Conservation (phyloP, 2,888 invertebrate genomes). For the Herminia tarsipennalis region DNA sequence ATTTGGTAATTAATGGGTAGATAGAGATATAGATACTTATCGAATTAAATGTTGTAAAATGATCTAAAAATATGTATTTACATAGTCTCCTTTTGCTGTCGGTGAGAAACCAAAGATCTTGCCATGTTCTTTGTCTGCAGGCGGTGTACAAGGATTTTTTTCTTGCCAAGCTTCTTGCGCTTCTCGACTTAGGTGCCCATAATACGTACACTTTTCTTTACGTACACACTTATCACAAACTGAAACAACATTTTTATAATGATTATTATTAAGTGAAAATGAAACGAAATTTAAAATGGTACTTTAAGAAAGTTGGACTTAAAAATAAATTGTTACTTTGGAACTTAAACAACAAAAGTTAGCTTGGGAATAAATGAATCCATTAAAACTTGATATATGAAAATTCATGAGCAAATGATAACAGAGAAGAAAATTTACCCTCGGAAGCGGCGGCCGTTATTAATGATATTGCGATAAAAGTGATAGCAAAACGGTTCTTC, state of each 20-base stretch:
- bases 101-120: slow-evolving; percentile 48
- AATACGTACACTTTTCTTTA: slow-evolving; percentile 54
- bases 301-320: not conserved
- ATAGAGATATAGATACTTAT: slow-evolving; percentile 7
- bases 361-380: slow-evolving; percentile 4
- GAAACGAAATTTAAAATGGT: too few relatives aligned
- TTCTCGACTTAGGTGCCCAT: slow-evolving; percentile 48
- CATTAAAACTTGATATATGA: slow-evolving; percentile 7
- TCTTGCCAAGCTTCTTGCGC: slow-evolving; percentile 59
- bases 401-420: slow-evolving; percentile 12
- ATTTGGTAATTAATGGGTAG: slow-evolving; percentile 29
- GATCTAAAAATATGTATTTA: slow-evolving; percentile 40
- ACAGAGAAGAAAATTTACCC: slow-evolving; percentile 27
- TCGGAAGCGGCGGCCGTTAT: slow-evolving; percentile 12
- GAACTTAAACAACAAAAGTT: slow-evolving; percentile 7
- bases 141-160: slow-evolving; percentile 52
- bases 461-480: slow-evolving; percentile 21
- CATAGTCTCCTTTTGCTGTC: slow-evolving; percentile 57
- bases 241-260: slow-evolving; percentile 34
- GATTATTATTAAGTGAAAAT: not conserved
- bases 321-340: slow-evolving; percentile 4
- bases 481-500: slow-evolving; percentile 19
- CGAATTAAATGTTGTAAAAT: not conserved
- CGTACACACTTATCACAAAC: slow-evolving; percentile 65
- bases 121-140: slow-evolving; percentile 26